Evolutionary conservation across 1,140 invertebrate genomes (phyloP), one percentile per base, ranked within the genome.

Genomic region (Daktulosphaira vitifoliae): DNA sequence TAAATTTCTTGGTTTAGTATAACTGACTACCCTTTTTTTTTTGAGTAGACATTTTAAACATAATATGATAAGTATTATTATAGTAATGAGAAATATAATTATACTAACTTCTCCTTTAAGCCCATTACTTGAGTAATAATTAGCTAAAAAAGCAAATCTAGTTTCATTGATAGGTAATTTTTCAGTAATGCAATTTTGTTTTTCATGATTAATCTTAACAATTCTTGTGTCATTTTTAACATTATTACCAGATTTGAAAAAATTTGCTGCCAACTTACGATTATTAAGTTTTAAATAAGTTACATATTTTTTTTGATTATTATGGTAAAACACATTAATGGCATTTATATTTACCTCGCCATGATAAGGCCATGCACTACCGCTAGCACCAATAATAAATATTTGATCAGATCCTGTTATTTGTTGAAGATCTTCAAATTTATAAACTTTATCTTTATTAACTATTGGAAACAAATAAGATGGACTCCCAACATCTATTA

Each of bases 401-500:
- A 80, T 75, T 46, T 81, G 81, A 51, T 85, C 76, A 67, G 74
- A 76, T 70, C 81, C 71, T 22, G 88, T 76, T 2, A 72, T 64
- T 46, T 71, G 44, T 22, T 75, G 74, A 20, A 82, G 69, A 52
- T 82, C 74, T 67, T 80, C 78, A 50, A 95, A 75, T 71, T 90
- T 84, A 73, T 94, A 96, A 18, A 91, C 68, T 77, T 92, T 93
- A 15, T 89, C 78, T 68, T 79, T 82, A 69, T 87, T 79, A 3
- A 87, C 85, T 2, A 79, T 68, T 6, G 92, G 92, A 68, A 92
- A 72, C 48, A 96, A 76, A 76, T 84, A 91, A 15, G 89, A 82
- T 22, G 84, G 82, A 3, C 92, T 91, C 48, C 92, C 92, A 62
- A 94, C 73, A 78, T 96, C 92, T 42, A 91, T 76, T 37, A 96